These are phyloP conservation scores for Oligia latruncula DNA, from an alignment of 2,888 invertebrate species.

Conservation along the genomic window DNA sequence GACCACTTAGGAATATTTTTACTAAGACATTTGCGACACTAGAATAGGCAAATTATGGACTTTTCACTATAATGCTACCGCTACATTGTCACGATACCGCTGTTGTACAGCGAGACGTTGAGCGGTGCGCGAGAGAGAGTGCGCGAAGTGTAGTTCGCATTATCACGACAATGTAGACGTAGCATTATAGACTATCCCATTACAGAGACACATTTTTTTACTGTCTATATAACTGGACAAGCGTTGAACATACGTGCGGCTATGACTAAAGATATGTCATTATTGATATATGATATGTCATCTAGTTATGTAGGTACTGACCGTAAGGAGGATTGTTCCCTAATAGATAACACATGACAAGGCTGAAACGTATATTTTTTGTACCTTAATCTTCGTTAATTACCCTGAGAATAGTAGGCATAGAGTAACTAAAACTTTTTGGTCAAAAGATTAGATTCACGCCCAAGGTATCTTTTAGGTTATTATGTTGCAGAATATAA, in stretches of 20 bases:
- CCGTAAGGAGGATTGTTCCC: neutral
- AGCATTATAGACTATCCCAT: neutral
- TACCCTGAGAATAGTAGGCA: constrained; percentile 9
- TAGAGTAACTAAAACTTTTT: constrained; percentile 32
- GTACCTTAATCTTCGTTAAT: constrained; percentile 16
- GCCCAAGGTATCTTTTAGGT: constrained; percentile 23
- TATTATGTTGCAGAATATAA: constrained; percentile 13
- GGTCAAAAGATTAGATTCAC: constrained; percentile 23
- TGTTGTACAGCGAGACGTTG: too few species aligned
- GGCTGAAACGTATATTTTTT: constrained; percentile 18
- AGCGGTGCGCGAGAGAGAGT: too few species aligned
- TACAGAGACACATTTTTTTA: neutral
- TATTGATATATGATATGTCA: neutral
- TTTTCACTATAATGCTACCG: neutral
- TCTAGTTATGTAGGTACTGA: neutral
- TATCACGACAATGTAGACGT: too few species aligned
- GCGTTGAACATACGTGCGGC: neutral
- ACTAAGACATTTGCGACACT: neutral
- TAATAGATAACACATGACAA: constrained; percentile 26
- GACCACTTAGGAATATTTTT: neutral
- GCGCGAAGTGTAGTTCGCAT: too few species aligned
- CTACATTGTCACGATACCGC: too few species aligned
- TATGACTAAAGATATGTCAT: neutral
- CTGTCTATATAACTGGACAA: neutral
- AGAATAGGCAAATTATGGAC: neutral